phyloP scores from a whole-genome alignment of 2,113 vertebrate species.

The Sinocyclocheilus grahami region DNA sequence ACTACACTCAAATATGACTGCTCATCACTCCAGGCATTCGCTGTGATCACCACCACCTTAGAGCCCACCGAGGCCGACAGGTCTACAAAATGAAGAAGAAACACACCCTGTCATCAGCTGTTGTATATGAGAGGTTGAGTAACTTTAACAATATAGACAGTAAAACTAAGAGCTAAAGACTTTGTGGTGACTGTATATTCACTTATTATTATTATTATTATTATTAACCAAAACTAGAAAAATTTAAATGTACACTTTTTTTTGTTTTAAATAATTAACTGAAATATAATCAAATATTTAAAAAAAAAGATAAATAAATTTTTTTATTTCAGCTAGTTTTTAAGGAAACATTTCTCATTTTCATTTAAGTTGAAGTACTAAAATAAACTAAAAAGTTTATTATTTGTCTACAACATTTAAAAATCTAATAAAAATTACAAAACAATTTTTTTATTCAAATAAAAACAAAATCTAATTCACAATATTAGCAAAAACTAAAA shows the following conservation, averaged over 20 bases:
- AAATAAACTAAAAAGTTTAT: too few species aligned
- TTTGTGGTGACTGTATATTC: not conserved
- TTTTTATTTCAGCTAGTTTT: too few species aligned
- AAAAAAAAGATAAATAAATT: too few species aligned
- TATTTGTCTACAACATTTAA: too few species aligned
- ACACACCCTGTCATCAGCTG: not conserved
- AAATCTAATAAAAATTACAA: too few species aligned
- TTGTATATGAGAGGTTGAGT: not conserved
- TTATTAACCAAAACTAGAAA: too few species aligned
- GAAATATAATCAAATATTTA: too few species aligned
- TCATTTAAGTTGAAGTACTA: not conserved
- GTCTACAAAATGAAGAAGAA: slow-evolving; percentile 70
- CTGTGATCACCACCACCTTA: slow-evolving; percentile 86
- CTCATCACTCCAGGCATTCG: slow-evolving; percentile 86
- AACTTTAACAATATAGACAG: too few species aligned
- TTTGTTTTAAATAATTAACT: too few species aligned
- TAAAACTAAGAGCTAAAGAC: slow-evolving; percentile 52
- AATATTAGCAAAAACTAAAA: not conserved
- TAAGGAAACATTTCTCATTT: not conserved
- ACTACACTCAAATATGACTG: slow-evolving; percentile 88
- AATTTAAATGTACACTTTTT: too few species aligned
- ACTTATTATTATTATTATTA: too few species aligned
- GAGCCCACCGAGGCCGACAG: slow-evolving; percentile 84
- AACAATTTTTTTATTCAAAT: not conserved
- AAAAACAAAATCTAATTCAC: not conserved